Evolutionary conservation across 2,888 invertebrate species (phyloP).

Genomic region (Epinotia bilunana): DNA sequence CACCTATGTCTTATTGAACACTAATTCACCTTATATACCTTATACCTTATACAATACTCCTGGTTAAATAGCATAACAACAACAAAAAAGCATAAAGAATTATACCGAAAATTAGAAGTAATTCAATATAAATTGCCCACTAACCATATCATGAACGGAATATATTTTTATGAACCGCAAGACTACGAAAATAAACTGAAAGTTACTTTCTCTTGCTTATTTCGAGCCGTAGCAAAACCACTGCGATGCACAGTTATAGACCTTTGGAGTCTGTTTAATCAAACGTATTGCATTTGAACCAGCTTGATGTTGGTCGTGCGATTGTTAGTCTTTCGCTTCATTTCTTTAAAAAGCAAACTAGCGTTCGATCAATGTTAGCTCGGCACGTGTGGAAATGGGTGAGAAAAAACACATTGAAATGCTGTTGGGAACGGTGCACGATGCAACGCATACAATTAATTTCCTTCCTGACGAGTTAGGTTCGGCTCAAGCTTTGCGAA

Average conservation of each 20-base stretch:
- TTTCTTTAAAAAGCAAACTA: neutral
- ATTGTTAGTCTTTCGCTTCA: neutral
- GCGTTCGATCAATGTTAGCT: too few relatives aligned
- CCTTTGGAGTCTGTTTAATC: neutral
- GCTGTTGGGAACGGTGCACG: neutral
- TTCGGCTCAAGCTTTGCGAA: neutral
- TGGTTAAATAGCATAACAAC: neutral
- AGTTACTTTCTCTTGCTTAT: neutral
- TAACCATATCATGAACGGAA: slow-evolving; percentile 7
- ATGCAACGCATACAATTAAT: neutral
- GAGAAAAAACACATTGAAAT: neutral
- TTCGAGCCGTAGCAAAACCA: neutral
- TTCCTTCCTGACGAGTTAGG: neutral
- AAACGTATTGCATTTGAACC: neutral
- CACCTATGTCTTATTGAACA: neutral
- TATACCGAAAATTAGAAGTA: slow-evolving; percentile 14
- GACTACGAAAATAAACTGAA: slow-evolving; percentile 19
- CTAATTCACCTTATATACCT: too few relatives aligned
- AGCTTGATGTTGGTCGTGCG: neutral
- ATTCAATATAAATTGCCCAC: slow-evolving; percentile 3
- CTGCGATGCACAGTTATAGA: neutral
- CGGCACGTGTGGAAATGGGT: neutral
- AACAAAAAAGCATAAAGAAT: slow-evolving; percentile 11
- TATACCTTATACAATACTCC: neutral
- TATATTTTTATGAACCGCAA: slow-evolving; percentile 30